Base-by-base conservation (phyloP, 2,888 invertebrate genomes). In the Conchocele bisecta region DNA sequence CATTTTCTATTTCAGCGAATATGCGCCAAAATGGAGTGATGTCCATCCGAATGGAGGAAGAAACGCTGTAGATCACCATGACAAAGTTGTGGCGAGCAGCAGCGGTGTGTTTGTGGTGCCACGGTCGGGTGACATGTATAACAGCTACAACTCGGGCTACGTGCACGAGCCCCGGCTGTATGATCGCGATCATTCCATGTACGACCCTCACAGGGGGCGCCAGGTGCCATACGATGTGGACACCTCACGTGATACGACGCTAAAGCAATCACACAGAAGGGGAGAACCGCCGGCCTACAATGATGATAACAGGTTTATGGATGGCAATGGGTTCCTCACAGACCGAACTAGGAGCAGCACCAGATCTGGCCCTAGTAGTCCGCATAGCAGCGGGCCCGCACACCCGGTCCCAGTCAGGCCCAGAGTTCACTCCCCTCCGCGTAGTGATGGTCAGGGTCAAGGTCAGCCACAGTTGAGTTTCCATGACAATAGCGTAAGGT, bases 1-100 rank as follows among this genome's bases (percentile, higher is more conserved):
- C n/a, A n/a, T 56, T 64, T 46, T 63, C 13, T 61, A 59, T 81
- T 82, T 24, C 83, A 88, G 88, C 82, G 80, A 88, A 86, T 75
- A 81, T 86, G 31, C 85, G 87, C 54, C 88, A 87, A 82, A 88
- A 88, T 75, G 88, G 88, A 83, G 83, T 83, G 78, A 83, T 75
- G 79, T 82, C 85, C 68, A 81, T 69, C 68, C 81, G 74, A 63
- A 78, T 83, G 80, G 85, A 84, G 72, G 88, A 88, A 75, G 86
- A 87, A 77, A 84, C 85, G 17, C 82, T 88, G 68, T 88, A 82
- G 84, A 76, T 57, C 69, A 64, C 50, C 57, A 37, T 46, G 67
- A 51, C 37, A 44, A 48, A 39, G 54, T 26, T 33, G 20, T 28
- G 28, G 56, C 60, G n/a, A 64, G 56, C 28, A 53, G 54, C 28